Percentiles rank a stretch among this genome's conserved stretches.
Evolutionary conservation across 2,888 invertebrate genomes (phyloP).

Genomic region (Proisotoma minuta): DNA sequence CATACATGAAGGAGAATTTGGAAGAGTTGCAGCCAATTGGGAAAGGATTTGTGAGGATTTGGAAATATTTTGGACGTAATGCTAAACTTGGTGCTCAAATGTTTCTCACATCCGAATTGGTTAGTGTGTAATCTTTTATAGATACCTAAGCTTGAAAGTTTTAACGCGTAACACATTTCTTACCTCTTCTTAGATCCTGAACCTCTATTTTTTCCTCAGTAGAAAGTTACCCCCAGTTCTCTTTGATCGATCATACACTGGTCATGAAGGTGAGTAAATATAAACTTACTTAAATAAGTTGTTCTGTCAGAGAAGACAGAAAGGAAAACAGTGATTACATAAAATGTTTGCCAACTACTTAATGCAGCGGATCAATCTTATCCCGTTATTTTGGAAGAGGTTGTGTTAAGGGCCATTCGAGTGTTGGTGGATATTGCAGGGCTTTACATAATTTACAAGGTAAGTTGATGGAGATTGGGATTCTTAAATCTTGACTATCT

Average conservation of each 20-base stretch:
- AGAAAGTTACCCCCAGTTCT: constrained; percentile 36
- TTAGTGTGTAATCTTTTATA: constrained; percentile 17
- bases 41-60: constrained; percentile 29
- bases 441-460: constrained; percentile 31
- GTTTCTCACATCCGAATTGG: constrained; percentile 37
- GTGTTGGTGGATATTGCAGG: constrained; percentile 33
- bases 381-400: constrained; percentile 35
- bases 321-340: no score
- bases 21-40: constrained; percentile 42
- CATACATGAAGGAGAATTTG: constrained; percentile 33
- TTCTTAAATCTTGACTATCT: not conserved
- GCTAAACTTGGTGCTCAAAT: constrained; percentile 31
- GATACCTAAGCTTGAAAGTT: no score
- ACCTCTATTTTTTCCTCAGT: constrained; percentile 36
- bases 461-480: no score
- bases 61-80: constrained; percentile 39
- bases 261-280: constrained; percentile 43
- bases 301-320: no score
- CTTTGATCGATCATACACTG: constrained; percentile 35
- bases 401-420: constrained; percentile 34
- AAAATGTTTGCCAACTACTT: no score
- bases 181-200: constrained; percentile 22
- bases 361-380: constrained; percentile 23
- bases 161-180: no score
- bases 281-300: no score